Base-by-base conservation (phyloP, 2,888 invertebrate genomes). In the Phengaris arion region DNA sequence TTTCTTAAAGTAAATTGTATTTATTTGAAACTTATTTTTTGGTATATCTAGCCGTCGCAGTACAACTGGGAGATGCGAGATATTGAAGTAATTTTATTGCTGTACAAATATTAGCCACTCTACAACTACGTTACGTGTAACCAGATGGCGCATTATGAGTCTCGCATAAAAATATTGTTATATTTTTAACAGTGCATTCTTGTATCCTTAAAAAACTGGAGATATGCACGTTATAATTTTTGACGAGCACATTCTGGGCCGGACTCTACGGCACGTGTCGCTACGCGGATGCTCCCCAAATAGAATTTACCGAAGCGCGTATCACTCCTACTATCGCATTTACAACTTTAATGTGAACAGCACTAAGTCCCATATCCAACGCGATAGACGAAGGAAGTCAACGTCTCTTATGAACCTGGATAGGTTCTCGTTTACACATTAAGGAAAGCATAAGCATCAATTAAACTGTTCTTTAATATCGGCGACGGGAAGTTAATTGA, bases 251-350 rank as follows among this genome's bases (percentile, higher is more conserved):
- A 84, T 84, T 85, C 82, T 82, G 80, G 83, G 76, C 83, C 82
- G 80, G 79, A 78, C 79, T 79, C 80, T 79, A 74, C 82, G 80
- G 77, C 77, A 78, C 78, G 81, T 55, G 75, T 75, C 69, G 75
- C 84, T 86, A 87, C 85, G 86, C 81, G 82, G 81, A 81, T 81
- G 80, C 77, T 87, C 89, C 86, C 84, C 85, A 90, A 92, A 91
- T 90, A 91, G 89, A 89, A 85, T 84, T 82, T 84, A 85, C 86
- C 84, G 86, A 81, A 82, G 81, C 83, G 84, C 64, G 0, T 84
- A 86, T 87, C 85, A 84, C 82, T 80, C 81, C 59, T 10, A 10
- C 12, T 12, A 64, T 6, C 64, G 35, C 64, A 64, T 12, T 45
- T 13, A 12, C 35, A 15, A 9, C 72, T 54, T 12, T 72, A 72